These are phyloP conservation scores for Iguana delicatissima DNA, from an alignment of 2,797 vertebrate genomes.

Conservation along the genomic window DNA sequence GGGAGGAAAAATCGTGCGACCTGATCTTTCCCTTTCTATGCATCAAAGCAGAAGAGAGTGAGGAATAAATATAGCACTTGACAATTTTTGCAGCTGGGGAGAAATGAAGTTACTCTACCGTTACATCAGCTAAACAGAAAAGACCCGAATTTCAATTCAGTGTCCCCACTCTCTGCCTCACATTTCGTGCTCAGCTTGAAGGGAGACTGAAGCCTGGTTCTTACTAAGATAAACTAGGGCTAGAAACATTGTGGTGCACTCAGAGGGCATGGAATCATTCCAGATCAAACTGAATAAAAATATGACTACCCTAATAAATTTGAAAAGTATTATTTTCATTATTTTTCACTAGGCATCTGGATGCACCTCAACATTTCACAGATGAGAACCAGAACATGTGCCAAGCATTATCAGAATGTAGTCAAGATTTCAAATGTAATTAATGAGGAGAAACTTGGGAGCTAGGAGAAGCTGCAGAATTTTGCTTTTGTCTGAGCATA, in stretches of 20 bases:
- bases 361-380: no score
- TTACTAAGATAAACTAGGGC: neutral
- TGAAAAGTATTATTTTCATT: neutral
- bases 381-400: no score
- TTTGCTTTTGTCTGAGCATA: no score
- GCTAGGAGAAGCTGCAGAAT: no score
- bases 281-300: neutral
- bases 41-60: slow-evolving; percentile 29
- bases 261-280: neutral
- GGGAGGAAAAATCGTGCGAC: neutral
- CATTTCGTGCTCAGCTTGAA: neutral
- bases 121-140: slow-evolving; percentile 9
- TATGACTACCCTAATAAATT: neutral
- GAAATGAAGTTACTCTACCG: slow-evolving; percentile 17
- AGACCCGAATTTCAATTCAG: neutral
- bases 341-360: neutral
- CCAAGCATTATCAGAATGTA: no score
- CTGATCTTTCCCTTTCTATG: slow-evolving; percentile 17
- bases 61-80: slow-evolving; percentile 18
- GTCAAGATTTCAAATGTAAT: no score
- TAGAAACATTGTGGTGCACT: neutral
- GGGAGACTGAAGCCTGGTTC: neutral
- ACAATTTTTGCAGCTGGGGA: neutral
- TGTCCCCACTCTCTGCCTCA: no score
- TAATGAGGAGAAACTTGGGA: no score